Evolutionary conservation across 2,797 vertebrate species (phyloP), one percentile per base, ranked within the genome.

Genomic region (Denticeps clupeoides): DNA sequence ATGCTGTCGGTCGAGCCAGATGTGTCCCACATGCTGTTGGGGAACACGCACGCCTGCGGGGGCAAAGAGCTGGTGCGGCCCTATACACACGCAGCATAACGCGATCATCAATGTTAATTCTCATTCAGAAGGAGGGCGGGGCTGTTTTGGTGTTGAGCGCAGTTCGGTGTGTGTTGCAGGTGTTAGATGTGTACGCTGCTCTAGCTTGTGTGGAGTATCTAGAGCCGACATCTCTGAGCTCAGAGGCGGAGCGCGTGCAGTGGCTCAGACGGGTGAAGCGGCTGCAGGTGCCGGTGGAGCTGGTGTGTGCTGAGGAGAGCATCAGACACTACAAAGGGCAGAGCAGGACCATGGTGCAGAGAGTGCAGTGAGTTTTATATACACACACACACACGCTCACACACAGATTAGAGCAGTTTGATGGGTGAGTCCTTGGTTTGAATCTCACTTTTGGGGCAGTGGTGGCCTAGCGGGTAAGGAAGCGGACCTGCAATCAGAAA

Each of bases 231-330:
- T 22, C 42, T 13, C 58, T 87, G 61, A 45, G 59, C 49, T 71
- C 63, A 0, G 60, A 49, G 3, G 43, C 10, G 27, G 35, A 65
- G 41, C 71, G 84, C 2, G 62, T 78, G 64, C 57, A 44, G 1
- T 97, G 93, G 92, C 70, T 97, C 38, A 80, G 77, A 60, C 61
- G 55, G 8, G 89, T 96, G 49, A 95, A 89, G 72, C 82, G 69
- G 41, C 80, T 95, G 2, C 82, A 84, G 8, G 79, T 85, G 53
- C 90, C 93, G 0, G 67, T 97, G 47, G 91, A 93, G 51, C 68
- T 93, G 24, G 68, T 91, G 25, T 93, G 89, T 59, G 80, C 84
- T 0, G 84, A 87, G 5, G 76, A 76, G 46, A 75, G 64, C 13
- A 19, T 74, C n/a, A 76, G 55, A 23, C 49, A 7, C 43, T 72